These are phyloP conservation scores for Sturnira hondurensis DNA, from an alignment of 2,113 vertebrate genomes.

Conservation along the genomic window DNA sequence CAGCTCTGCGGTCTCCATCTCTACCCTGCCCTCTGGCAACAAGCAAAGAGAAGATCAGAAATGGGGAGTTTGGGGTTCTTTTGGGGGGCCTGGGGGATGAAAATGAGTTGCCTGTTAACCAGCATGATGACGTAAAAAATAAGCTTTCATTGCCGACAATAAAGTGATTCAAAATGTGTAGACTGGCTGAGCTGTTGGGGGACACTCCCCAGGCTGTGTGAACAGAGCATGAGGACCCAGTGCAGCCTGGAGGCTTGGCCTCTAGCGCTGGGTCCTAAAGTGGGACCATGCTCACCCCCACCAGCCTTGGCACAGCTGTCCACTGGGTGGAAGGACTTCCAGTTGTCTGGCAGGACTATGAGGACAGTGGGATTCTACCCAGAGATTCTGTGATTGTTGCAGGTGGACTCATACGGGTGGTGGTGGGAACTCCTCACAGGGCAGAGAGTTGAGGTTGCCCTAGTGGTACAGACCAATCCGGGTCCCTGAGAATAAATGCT, in stretches of 20 bases:
- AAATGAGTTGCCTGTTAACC: not conserved
- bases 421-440: not conserved
- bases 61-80: not conserved
- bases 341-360: not conserved
- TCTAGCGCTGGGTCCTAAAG: not conserved
- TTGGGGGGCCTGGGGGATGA: not conserved
- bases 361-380: not conserved
- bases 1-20: not conserved
- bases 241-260: not conserved
- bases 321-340: not conserved
- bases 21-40: not conserved
- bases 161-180: not conserved
- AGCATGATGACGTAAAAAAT: not conserved
- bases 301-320: accelerated
- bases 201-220: too few species aligned
- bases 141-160: not conserved
- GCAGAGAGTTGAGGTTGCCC: too few species aligned
- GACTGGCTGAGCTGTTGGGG: not conserved
- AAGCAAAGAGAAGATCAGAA: not conserved
- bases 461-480: too few species aligned
- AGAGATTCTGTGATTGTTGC: too few species aligned
- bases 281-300: not conserved
- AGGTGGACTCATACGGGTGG: accelerated
- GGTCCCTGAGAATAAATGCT: not conserved
- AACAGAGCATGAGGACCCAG: not conserved